Conservation (phyloP, 2,113 vertebrate genomes). For the Stegostoma tigrinum region DNA sequence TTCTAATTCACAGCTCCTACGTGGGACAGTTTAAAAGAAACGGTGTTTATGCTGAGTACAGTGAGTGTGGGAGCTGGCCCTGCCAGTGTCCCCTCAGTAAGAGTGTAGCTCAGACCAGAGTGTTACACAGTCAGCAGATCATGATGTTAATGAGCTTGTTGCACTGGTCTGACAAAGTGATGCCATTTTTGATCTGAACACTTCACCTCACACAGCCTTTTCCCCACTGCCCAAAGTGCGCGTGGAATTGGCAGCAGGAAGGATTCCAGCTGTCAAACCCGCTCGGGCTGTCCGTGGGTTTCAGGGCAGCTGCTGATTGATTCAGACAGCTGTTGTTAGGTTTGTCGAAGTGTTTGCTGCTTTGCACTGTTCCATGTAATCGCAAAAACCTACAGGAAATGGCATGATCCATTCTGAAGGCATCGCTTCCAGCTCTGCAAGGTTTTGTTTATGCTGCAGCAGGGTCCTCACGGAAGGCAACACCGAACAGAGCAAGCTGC, state of each 20-base stretch:
- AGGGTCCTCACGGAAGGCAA: background rate
- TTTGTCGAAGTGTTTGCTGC: background rate
- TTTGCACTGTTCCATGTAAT: background rate
- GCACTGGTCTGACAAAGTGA: background rate
- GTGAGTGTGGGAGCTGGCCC: too few species aligned
- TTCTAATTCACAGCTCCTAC: background rate
- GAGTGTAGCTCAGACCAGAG: too few species aligned
- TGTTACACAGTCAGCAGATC: background rate
- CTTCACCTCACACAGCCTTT: too few species aligned
- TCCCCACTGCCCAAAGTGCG: too few species aligned
- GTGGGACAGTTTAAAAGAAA: background rate
- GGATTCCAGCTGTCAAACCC: too few species aligned
- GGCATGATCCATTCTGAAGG: background rate
- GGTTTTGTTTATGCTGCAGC: background rate
- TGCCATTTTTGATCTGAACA: background rate
- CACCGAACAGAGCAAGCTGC: background rate
- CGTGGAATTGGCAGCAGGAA: background rate
- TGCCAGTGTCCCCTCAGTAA: background rate
- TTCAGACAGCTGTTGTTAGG: background rate
- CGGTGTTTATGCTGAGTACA: background rate
- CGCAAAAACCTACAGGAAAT: background rate
- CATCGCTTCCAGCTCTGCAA: background rate
- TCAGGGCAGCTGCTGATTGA: background rate
- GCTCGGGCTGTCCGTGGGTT: background rate
- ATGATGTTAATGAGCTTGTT: background rate